Percentiles rank a stretch among this genome's conserved stretches.
Conservation (phyloP, 1,140 invertebrate genomes). For the Drosophila sturtevanti region DNA sequence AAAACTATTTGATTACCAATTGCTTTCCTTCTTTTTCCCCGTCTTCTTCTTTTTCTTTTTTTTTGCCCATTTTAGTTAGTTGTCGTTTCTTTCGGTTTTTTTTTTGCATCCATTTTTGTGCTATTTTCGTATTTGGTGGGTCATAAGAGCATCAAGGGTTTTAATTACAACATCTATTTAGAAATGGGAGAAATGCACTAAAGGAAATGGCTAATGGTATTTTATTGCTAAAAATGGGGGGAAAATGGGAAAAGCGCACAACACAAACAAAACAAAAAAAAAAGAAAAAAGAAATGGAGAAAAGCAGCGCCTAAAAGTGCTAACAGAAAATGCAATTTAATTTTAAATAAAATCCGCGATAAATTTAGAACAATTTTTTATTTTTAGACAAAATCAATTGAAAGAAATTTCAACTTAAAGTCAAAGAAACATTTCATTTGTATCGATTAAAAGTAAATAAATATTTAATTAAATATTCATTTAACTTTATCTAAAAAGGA, state of each 20-base stretch:
- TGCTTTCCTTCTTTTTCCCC: constrained; percentile 36
- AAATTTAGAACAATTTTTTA: not conserved
- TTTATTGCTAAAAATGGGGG: constrained; percentile 12
- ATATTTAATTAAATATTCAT: too few species aligned
- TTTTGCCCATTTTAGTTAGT: not conserved
- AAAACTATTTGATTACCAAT: constrained; percentile 76
- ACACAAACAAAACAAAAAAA: too few species aligned
- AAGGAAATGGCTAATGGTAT: constrained; percentile 9
- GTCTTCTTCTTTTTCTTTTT: not conserved
- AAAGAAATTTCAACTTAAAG: too few species aligned
- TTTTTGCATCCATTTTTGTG: not conserved
- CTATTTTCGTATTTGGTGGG: not conserved
- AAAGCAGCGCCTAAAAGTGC: not conserved
- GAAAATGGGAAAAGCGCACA: too few species aligned
- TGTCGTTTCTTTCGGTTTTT: constrained; percentile 11
- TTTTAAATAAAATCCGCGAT: not conserved
- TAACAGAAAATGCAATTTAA: not conserved
- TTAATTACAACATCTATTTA: constrained; percentile 53
- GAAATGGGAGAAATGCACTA: constrained; percentile 41
- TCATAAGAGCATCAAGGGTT: constrained; percentile 23
- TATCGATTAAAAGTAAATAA: too few species aligned
- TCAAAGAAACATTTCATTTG: too few species aligned
- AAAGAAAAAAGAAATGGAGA: too few species aligned
- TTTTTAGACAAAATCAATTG: not conserved
- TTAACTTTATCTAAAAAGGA: too few species aligned